Conservation (phyloP, 2,113 vertebrate species). For the Phyllostomus hastatus region DNA sequence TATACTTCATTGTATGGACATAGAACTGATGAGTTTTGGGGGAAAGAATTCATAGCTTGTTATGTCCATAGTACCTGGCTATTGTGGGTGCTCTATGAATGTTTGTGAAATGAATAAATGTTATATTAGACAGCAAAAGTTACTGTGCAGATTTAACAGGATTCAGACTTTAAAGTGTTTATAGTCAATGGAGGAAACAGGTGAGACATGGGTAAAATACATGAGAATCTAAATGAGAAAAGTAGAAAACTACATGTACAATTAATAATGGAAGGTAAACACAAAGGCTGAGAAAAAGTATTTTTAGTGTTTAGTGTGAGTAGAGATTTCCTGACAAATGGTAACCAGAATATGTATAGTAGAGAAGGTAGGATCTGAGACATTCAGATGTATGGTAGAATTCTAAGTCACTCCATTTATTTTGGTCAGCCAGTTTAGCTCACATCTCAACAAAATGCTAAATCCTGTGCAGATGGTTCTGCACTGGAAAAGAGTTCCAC, state of each 20-base stretch:
- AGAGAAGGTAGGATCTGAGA: neutral
- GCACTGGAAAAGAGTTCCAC: neutral
- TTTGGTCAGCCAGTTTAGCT: slow-evolving; percentile 1
- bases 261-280: neutral
- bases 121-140: neutral
- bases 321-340: neutral
- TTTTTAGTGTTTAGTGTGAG: neutral
- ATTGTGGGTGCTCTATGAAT: neutral
- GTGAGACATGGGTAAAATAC: neutral
- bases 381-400: neutral
- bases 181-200: neutral
- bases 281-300: neutral
- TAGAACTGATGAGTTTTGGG: neutral
- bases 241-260: neutral
- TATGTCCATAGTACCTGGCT: neutral
- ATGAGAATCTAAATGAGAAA: neutral
- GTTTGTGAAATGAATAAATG: neutral
- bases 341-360: neutral
- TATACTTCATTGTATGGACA: neutral
- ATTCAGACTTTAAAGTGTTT: neutral
- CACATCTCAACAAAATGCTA: neutral
- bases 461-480: neutral
- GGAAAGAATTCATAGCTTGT: neutral
- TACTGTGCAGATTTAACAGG: neutral
- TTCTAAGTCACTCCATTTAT: neutral